Conservation (phyloP, 2,113 vertebrate species). For the Aepyceros melampus region DNA sequence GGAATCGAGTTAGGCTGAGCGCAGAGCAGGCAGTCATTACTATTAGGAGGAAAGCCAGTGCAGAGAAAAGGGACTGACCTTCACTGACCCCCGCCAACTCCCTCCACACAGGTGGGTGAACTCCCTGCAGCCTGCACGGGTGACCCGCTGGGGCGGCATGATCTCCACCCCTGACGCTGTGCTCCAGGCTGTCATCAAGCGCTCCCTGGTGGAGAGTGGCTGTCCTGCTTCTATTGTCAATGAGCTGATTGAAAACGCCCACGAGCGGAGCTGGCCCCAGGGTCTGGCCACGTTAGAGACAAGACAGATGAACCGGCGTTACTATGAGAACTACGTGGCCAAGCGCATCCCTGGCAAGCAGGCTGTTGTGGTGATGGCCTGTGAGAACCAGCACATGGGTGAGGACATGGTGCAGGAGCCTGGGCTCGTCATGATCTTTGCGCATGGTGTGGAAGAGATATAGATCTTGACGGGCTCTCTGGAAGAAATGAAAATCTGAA, state of each 20-base stretch:
- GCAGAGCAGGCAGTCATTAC: neutral
- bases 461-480: slow-evolving; percentile 21
- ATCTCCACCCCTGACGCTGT: slow-evolving; percentile 98
- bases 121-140: slow-evolving; percentile 95
- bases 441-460: slow-evolving; percentile 96
- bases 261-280: slow-evolving; percentile 98
- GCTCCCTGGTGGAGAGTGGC: slow-evolving; percentile 96
- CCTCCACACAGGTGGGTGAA: slow-evolving; percentile 93
- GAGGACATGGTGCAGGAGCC: slow-evolving; percentile 99
- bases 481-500: slow-evolving; percentile 44
- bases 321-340: slow-evolving; percentile 99
- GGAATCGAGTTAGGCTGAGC: neutral
- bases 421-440: slow-evolving; percentile 98
- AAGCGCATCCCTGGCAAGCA: slow-evolving; percentile 98
- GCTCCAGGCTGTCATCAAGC: slow-evolving; percentile 97
- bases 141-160: slow-evolving; percentile 98
- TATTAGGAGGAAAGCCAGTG: neutral
- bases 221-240: slow-evolving; percentile 96
- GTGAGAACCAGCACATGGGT: slow-evolving; percentile 99
- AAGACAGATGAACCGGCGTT: slow-evolving; percentile 97
- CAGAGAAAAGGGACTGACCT: neutral
- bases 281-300: slow-evolving; percentile 97
- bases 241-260: slow-evolving; percentile 97
- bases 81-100: neutral
- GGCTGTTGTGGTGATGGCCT: slow-evolving; percentile 98